Evolutionary conservation across 2,113 vertebrate species (phyloP).

Genomic region (Herpetotheres cachinnans): DNA sequence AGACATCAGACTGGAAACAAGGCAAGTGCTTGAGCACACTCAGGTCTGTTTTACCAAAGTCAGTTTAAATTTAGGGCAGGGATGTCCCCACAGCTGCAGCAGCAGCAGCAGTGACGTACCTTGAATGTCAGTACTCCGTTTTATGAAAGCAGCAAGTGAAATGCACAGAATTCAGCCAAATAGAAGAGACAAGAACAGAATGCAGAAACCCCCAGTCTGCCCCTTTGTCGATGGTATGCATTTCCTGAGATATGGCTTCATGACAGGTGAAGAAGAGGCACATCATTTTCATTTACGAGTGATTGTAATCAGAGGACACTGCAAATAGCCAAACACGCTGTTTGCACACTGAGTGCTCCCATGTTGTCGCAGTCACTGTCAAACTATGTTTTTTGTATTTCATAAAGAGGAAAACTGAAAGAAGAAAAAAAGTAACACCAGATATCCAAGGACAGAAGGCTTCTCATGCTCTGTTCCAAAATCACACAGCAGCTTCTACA

Average conservation of each 20-base stretch:
- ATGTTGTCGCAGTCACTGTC: not conserved
- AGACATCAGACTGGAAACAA: not conserved
- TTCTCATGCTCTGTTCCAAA: not conserved
- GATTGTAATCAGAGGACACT: not conserved
- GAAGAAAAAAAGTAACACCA: not conserved
- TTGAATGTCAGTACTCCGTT: not conserved
- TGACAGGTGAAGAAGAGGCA: not conserved
- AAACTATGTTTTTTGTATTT: not conserved
- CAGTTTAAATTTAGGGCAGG: not conserved
- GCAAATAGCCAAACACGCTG: not conserved
- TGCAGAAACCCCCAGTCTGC: not conserved
- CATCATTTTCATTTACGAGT: not conserved
- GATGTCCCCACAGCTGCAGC: not conserved
- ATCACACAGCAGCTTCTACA: not conserved
- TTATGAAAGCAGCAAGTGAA: not conserved
- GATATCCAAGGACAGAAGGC: not conserved
- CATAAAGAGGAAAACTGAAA: not conserved
- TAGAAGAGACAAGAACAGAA: not conserved
- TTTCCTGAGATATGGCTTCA: not conserved
- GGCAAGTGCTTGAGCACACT: not conserved
- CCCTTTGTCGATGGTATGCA: not conserved
- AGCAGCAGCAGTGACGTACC: not conserved
- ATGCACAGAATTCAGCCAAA: not conserved
- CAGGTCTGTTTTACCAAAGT: not conserved
- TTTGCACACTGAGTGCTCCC: not conserved